Base-by-base conservation (phyloP, 2,797 vertebrate species). In the Enteromius radiatus region DNA sequence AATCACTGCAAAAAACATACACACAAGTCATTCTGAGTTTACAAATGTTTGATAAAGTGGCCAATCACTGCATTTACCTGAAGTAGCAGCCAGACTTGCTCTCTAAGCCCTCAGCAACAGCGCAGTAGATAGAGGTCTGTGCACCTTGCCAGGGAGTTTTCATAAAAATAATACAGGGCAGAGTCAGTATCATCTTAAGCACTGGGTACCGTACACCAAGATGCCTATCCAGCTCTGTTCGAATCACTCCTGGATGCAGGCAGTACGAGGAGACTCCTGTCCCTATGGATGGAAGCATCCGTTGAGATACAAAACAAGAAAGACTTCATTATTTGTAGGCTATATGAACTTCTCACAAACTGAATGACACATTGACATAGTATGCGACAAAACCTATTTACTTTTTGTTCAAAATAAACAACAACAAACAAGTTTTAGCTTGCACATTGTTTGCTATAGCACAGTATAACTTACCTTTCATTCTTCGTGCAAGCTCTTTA, bases 221-320 rank as follows among this genome's bases (percentile, higher is more conserved):
- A 2, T 95, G 93, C 0, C 93, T 91, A 1, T 86, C 80, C 86
- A 93, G 85, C 12, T 94, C 92, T 0, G 92, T 94, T 26, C 88
- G 80, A 85, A 94, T 94, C 70, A 95, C 91, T 1, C 94, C 94
- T 0, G 94, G 94, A 76, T 95, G 94, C 52, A 95, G 90, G 68
- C 90, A 88, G 86, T 91, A 95, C 0, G 93, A 87, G 0, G 91
- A 92, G 76, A 95, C 93, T 0, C 92, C 93, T 0, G 86, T 87
- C 33, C 90, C 94, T 95, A 43, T 36, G 41, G 41, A n/a, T 21
- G 87, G 12, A 69, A 38, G 47, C 21, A 79, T 33, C 4, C 54
- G 45, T 26, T 79, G 36, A 41, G 4, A 80, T 33, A 31, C 15
- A 14, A 67, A 52, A 68, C 19, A 63, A 61, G 12, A 28, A 26